Evolutionary conservation across 2,797 vertebrate genomes (phyloP).

Genomic region (Crenichthys baileyi): DNA sequence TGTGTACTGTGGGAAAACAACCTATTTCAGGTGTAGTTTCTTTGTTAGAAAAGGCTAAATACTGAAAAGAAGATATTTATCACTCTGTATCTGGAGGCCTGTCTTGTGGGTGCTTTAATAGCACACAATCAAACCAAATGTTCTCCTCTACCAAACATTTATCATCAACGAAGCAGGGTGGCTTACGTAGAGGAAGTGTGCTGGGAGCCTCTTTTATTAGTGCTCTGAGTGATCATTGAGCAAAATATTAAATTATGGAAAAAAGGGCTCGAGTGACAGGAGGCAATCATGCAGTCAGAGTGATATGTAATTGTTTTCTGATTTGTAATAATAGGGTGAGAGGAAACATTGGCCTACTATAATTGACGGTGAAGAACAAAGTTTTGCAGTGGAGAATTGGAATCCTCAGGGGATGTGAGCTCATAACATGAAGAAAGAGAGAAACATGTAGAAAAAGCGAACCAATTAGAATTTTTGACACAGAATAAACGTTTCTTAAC

Average conservation of each 20-base stretch:
- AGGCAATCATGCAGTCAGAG: constrained; percentile 69
- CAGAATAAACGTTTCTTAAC: constrained; percentile 41
- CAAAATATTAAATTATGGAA: constrained; percentile 70
- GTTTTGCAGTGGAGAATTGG: constrained; percentile 70
- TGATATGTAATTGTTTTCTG: constrained; percentile 75
- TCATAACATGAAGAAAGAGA: constrained; percentile 41
- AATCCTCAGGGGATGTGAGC: constrained; percentile 56
- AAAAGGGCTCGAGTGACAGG: constrained; percentile 63
- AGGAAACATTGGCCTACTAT: constrained; percentile 64
- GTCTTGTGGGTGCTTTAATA: constrained; percentile 54
- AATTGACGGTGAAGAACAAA: constrained; percentile 65
- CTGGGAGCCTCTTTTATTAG: constrained; percentile 64
- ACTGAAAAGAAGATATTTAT: constrained; percentile 62
- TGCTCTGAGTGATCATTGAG: constrained; percentile 70
- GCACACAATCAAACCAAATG: constrained; percentile 64
- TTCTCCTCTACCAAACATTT: constrained; percentile 55
- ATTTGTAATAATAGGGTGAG: constrained; percentile 71
- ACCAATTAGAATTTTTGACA: constrained; percentile 40
- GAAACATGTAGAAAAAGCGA: constrained; percentile 25
- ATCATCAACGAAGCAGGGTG: constrained; percentile 65
- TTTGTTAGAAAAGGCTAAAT: constrained; percentile 58
- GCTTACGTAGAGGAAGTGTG: constrained; percentile 65
- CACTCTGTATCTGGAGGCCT: constrained; percentile 53
- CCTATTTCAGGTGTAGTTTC: constrained; percentile 61
- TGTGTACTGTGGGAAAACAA: constrained; percentile 24